A percentile compares a stretch with the other conserved stretches of the same genome.
Conservation (phyloP, 2,113 vertebrate species). For the Sciurus niger region DNA sequence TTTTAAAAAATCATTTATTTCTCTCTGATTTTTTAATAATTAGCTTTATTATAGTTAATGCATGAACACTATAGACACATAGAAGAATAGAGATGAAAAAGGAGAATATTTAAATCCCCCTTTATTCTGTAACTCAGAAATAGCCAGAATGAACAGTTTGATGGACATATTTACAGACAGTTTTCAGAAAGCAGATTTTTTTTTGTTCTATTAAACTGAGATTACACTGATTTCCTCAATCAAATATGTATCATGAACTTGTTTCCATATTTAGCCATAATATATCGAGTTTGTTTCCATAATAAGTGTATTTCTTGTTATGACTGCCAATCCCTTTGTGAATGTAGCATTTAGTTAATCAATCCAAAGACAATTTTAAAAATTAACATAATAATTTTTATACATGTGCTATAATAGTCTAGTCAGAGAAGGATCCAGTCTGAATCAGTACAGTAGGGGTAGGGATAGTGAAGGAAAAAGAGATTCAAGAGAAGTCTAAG, state of each 20-base stretch:
- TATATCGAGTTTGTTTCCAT: too few species aligned
- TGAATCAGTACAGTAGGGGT: neutral
- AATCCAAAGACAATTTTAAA: neutral
- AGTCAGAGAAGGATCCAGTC: neutral
- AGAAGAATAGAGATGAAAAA: neutral
- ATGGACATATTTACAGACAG: neutral
- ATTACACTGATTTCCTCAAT: neutral
- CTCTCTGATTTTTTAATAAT: neutral
- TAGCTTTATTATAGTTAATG: neutral
- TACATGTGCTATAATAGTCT: neutral
- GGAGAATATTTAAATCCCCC: neutral
- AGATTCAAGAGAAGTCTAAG: neutral
- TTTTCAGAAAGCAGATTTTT: slow-evolving; percentile 34
- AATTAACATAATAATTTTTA: too few species aligned
- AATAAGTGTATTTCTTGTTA: slow-evolving; percentile 6
- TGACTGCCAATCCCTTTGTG: neutral
- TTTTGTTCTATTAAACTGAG: slow-evolving; percentile 8
- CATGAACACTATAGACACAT: neutral
- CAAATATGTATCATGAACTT: neutral
- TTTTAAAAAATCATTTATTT: neutral
- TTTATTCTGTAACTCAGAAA: neutral
- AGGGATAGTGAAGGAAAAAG: neutral
- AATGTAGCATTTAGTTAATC: neutral
- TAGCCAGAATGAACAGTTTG: neutral
- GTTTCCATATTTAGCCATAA: too few species aligned